Conservation (phyloP, 2,797 vertebrate species). For the Mallotus villosus region DNA sequence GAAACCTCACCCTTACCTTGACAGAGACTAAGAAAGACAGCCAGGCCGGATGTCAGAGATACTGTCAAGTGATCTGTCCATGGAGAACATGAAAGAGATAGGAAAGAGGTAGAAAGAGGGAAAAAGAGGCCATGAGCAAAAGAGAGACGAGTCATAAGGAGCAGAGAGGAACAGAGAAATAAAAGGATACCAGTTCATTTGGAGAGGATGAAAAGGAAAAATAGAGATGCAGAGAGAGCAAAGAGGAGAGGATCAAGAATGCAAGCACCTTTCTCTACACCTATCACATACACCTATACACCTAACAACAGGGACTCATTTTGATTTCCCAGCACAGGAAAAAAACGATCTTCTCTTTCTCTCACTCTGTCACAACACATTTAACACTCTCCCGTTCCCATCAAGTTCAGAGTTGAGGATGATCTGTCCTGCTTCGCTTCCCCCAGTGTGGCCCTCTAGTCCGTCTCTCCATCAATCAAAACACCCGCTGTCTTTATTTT, state of each 20-base stretch:
- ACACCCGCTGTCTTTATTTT: no score
- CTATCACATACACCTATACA: neutral
- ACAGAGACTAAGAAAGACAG: neutral
- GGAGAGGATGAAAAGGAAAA: no score
- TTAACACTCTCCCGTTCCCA: neutral
- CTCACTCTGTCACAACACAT: neutral
- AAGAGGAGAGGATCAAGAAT: conserved; percentile 4
- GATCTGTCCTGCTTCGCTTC: neutral
- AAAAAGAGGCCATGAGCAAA: no score
- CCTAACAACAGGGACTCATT: conserved; percentile 15
- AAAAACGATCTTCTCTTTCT: neutral
- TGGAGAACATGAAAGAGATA: no score
- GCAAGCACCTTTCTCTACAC: conserved; percentile 9
- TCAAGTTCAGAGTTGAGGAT: neutral
- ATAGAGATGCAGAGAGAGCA: no score
- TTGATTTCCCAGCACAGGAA: conserved; percentile 31
- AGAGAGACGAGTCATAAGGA: no score
- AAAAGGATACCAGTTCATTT: no score
- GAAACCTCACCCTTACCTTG: neutral
- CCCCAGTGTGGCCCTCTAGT: no score
- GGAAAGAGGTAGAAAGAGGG: no score
- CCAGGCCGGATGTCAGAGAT: neutral
- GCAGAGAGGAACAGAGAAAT: no score
- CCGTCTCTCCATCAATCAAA: no score
- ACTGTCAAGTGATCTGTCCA: neutral